Percentiles rank a stretch among this genome's conserved stretches.
Evolutionary conservation across 2,888 invertebrate genomes (phyloP).

Genomic region (Athalia rosae): DNA sequence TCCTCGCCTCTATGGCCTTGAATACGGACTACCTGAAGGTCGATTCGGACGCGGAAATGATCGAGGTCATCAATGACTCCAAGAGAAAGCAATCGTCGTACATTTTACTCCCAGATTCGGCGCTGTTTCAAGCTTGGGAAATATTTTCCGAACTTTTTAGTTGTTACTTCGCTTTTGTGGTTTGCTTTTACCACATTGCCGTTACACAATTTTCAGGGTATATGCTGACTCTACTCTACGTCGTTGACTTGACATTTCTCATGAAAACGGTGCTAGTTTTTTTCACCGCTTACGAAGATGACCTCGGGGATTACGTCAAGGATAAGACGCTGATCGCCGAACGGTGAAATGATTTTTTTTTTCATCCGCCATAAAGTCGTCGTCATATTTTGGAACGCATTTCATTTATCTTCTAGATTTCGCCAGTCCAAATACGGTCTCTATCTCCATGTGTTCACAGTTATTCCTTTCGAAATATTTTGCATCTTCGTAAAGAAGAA

Average conservation of each 20-base stretch:
- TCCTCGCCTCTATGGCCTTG: not conserved
- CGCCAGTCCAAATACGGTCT: slow-evolving; percentile 19
- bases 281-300: slow-evolving; percentile 57
- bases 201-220: not conserved
- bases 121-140: not conserved
- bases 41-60: slow-evolving; percentile 1
- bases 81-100: not conserved
- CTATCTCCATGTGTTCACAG: slow-evolving; percentile 24
- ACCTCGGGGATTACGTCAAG: slow-evolving; percentile 49
- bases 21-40: slow-evolving; percentile 12
- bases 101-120: slow-evolving; percentile 5
- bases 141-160: slow-evolving; percentile 7
- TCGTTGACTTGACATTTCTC: slow-evolving; percentile 50
- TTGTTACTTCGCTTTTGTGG: slow-evolving; percentile 11
- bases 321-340: slow-evolving; percentile 14
- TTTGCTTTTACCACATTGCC: slow-evolving; percentile 14
- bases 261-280: slow-evolving; percentile 55
- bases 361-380: not conserved
- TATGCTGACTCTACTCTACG: slow-evolving; percentile 1
- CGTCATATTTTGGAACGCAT: not conserved
- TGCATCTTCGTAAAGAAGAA: not conserved
- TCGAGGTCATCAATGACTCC: not conserved
- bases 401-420: slow-evolving; percentile 12
- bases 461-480: slow-evolving; percentile 13
- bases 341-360: not conserved